Percentiles rank a stretch among this genome's conserved stretches.
Conservation (phyloP, 2,888 invertebrate species). For the Eugnorisma glareosa region DNA sequence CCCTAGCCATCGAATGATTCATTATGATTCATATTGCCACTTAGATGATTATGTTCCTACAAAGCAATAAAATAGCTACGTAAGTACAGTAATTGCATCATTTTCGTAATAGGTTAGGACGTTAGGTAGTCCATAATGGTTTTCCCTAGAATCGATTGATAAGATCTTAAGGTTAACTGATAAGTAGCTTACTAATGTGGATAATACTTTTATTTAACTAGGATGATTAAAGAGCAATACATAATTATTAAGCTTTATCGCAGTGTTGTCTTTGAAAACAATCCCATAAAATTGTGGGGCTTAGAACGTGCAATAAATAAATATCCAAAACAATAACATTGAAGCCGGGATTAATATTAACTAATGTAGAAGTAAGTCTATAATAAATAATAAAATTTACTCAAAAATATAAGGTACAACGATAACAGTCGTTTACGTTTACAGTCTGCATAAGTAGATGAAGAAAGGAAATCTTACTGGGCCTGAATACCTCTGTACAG, state of each 20-base stretch:
- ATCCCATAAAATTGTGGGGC: background rate
- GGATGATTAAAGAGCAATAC: background rate
- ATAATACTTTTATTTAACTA: background rate
- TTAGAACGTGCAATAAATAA: constrained; percentile 1
- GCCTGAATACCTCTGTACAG: background rate
- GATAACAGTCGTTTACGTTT: no score
- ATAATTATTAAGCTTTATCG: background rate
- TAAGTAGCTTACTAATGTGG: background rate
- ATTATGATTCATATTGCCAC: constrained; percentile 26
- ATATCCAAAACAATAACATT: background rate
- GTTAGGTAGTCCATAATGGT: background rate
- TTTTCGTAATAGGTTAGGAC: constrained; percentile 15
- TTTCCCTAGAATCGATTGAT: constrained; percentile 24
- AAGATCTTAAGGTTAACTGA: constrained; percentile 5
- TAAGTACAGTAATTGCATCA: constrained; percentile 16
- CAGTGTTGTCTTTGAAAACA: background rate
- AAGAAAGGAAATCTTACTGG: background rate
- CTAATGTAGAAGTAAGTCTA: background rate
- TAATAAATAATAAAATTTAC: no score
- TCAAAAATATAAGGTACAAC: no score
- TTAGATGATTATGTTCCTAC: background rate
- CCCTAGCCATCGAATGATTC: constrained; percentile 37
- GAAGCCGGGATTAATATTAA: background rate
- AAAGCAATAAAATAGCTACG: background rate
- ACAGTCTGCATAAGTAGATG: background rate